Evolutionary conservation across 1,140 invertebrate genomes (phyloP).

Genomic region (Nautilus pompilius): DNA sequence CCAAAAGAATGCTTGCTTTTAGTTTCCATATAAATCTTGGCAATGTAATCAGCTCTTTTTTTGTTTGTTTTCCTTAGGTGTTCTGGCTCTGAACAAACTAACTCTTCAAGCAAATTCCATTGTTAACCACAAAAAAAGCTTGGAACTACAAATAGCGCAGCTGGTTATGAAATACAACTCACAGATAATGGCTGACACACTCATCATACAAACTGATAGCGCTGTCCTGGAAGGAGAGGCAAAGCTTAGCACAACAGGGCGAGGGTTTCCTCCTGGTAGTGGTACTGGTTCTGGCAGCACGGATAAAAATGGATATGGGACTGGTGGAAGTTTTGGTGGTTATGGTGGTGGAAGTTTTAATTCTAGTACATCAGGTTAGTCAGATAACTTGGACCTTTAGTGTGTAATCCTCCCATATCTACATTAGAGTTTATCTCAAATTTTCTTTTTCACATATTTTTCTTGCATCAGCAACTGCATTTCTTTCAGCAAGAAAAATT

Average conservation of each 20-base stretch:
- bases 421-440: no score
- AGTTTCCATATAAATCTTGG: not conserved
- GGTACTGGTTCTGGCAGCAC: constrained; percentile 6
- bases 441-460: no score
- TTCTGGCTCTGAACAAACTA: constrained; percentile 23
- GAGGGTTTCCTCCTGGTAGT: constrained; percentile 11
- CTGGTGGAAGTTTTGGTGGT: constrained; percentile 34
- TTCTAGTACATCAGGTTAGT: not conserved
- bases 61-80: constrained; percentile 19
- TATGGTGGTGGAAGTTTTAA: constrained; percentile 27
- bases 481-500: no score
- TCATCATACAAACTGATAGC: constrained; percentile 19
- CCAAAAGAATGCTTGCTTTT: no score
- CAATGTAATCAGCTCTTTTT: not conserved
- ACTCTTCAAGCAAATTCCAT: constrained; percentile 27
- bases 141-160: constrained; percentile 26
- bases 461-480: no score
- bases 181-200: constrained; percentile 20
- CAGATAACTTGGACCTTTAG: not conserved
- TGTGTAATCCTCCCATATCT: no score
- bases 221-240: constrained; percentile 35
- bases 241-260: constrained; percentile 23
- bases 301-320: constrained; percentile 7
- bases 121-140: constrained; percentile 21
- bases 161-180: constrained; percentile 32